Conservation (phyloP, 1,140 invertebrate species). For the Panagrolaimus sp. region DNA sequence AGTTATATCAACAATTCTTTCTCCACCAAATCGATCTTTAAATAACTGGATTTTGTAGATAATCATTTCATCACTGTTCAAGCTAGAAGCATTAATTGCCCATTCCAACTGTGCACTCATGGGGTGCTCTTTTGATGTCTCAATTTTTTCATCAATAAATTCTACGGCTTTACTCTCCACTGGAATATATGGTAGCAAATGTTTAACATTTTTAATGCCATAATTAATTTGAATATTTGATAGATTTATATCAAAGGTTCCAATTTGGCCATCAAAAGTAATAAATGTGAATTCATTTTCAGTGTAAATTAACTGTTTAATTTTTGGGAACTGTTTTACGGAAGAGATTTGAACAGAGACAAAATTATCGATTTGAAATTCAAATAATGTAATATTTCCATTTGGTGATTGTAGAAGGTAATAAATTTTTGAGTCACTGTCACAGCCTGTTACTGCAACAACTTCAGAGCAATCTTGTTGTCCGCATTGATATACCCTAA, state of each 20-base stretch:
- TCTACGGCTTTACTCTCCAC: neutral
- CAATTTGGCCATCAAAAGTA: constrained; percentile 46
- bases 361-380: constrained; percentile 25
- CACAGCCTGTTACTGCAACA: constrained; percentile 48
- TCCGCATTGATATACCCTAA: constrained; percentile 48
- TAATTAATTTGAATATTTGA: neutral
- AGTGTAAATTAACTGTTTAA: constrained; percentile 43
- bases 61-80: neutral
- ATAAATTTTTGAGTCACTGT: constrained; percentile 28
- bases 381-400: constrained; percentile 34
- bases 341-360: constrained; percentile 29
- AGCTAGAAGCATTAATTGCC: neutral
- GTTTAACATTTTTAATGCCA: neutral
- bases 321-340: constrained; percentile 31
- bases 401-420: constrained; percentile 36
- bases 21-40: constrained; percentile 47
- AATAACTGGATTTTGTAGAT: constrained; percentile 41
- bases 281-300: constrained; percentile 46
- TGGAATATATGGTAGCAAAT: neutral
- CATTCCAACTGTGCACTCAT: constrained; percentile 7
- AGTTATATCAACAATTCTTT: constrained; percentile 36
- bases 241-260: constrained; percentile 36
- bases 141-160: too few relatives aligned
- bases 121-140: too few relatives aligned
- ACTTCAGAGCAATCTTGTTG: constrained; percentile 48